Percentiles rank a stretch among this genome's conserved stretches.
Evolutionary conservation across 2,113 vertebrate species (phyloP).

Genomic region (Sinosuthora webbiana): DNA sequence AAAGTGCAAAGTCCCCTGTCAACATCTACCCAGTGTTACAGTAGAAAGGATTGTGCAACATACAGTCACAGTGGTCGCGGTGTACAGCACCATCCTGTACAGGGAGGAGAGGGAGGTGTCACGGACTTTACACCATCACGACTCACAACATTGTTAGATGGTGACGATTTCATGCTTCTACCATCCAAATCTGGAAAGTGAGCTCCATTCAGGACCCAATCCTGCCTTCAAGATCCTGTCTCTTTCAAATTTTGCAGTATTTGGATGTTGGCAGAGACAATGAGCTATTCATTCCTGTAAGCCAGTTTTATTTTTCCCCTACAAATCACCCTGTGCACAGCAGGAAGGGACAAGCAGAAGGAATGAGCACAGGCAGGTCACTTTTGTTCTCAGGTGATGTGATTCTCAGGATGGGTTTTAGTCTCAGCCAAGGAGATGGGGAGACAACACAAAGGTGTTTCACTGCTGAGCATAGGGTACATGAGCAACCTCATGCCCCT

Average conservation of each 20-base stretch:
- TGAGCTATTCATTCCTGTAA: not conserved
- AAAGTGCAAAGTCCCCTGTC: slow-evolving; percentile 2
- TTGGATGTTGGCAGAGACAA: not conserved
- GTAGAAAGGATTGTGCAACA: not conserved
- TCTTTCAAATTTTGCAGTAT: not conserved
- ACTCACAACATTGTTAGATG: not conserved
- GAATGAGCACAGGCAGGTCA: not conserved
- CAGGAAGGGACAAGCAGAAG: not conserved
- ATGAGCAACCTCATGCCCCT: fast-evolving
- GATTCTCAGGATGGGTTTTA: not conserved
- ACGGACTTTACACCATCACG: not conserved
- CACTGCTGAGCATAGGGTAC: not conserved
- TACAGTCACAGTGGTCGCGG: not conserved
- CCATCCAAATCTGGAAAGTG: not conserved
- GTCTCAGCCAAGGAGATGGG: not conserved
- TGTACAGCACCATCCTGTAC: fast-evolving
- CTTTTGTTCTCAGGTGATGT: not conserved
- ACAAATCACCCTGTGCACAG: not conserved
- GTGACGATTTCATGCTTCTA: not conserved
- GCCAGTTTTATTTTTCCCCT: not conserved
- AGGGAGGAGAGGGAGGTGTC: not conserved
- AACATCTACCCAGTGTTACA: not conserved
- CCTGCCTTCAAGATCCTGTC: not conserved
- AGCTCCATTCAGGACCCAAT: not conserved
- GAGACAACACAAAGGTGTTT: not conserved